A percentile compares a stretch with the other conserved stretches of the same genome.
Evolutionary conservation across 2,888 invertebrate genomes (phyloP).

Genomic region (Automeris io): DNA sequence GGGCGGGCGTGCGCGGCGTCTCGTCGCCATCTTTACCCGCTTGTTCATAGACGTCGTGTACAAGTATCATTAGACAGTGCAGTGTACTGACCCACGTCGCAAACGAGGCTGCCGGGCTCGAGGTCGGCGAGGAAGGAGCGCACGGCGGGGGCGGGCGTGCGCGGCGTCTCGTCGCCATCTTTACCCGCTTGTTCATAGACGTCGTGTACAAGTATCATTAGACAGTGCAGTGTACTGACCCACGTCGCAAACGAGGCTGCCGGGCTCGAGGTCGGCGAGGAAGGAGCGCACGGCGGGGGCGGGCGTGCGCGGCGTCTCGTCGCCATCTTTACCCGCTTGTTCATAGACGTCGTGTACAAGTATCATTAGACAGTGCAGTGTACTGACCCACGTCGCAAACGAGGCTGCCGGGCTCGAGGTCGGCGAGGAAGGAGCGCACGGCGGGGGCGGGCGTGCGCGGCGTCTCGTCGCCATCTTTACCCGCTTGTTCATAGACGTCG

Average conservation of each 20-base stretch:
- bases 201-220: no score
- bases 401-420: no score
- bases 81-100: constrained; percentile 89
- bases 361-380: no score
- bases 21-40: no score
- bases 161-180: constrained; percentile 58
- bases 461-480: constrained; percentile 76
- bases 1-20: no score
- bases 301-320: constrained; percentile 47
- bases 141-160: constrained; percentile 81
- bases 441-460: no score
- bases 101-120: constrained; percentile 94
- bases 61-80: no score
- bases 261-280: constrained; percentile 90
- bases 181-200: no score
- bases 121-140: constrained; percentile 90
- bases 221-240: constrained; percentile 77
- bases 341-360: constrained; percentile 98
- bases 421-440: no score
- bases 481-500: constrained; percentile 96
- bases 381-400: no score
- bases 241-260: constrained; percentile 95
- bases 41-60: no score
- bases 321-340: constrained; percentile 84
- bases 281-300: constrained; percentile 89